Base-by-base conservation (phyloP, 2,113 vertebrate genomes). In the Cyanoramphus novaezelandiae region DNA sequence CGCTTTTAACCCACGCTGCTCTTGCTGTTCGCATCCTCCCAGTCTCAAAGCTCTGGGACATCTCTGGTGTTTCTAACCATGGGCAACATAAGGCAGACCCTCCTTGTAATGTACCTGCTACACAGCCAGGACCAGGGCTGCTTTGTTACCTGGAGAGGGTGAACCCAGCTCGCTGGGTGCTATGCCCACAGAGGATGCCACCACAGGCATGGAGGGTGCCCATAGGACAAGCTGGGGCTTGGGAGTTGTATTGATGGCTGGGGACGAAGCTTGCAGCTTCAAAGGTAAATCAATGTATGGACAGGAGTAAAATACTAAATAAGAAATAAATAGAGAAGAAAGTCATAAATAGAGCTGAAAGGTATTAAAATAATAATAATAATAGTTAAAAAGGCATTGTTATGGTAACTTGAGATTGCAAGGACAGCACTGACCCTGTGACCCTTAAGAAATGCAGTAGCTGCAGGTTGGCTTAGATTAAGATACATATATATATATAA, bases 271-370 rank as follows among this genome's bases (percentile, higher is more conserved):
- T 84, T 52, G 53, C 57, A 35, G 69, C 62, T 91, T 86, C 20
- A 2, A 79, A 87, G 63, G 78, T 29, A 64, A 84, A 19, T 39
- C 68, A 44, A 49, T 19, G 46, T 57, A 37, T 17, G 83, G 78
- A 52, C 62, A 62, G 82, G 70, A 92, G 82, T 87, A 78, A 95
- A 92, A 68, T 72, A 70, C 85, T 83, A 83, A 86, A 43, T 90
- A 86, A 88, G 85, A 92, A 94, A 96, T 95, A 96, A 95, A 96
- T 95, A 96, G 90, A 93, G 60, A 83, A 93, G 76, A 75, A 88
- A 92, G 90, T 83, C 82, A 95, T 96, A 96, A 96, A 93, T 92
- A 94, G 90, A 78, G 20, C n/a, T 70, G 64, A 77, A 96, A 88
- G 55, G 49, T 74, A 74, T 92, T 94, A 79, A 94, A 93, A 94